phyloP scores from a whole-genome alignment of 2,113 vertebrate species.

The Gallinago undulata region DNA sequence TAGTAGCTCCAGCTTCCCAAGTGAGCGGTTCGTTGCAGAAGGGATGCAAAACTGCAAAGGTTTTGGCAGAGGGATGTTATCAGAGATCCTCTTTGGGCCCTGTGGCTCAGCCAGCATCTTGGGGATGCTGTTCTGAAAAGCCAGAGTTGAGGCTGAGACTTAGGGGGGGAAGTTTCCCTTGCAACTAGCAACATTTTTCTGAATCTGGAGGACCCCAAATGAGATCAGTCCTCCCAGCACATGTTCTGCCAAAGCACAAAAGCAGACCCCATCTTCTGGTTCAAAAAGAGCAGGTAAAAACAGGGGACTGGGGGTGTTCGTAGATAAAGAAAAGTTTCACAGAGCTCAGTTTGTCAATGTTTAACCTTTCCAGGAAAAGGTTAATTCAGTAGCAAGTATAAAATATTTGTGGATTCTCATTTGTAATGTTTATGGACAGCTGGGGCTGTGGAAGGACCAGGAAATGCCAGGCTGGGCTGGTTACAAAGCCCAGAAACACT shows the following conservation, averaged over 20 bases:
- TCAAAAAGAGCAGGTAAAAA: background rate
- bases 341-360: background rate
- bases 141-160: background rate
- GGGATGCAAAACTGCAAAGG: background rate
- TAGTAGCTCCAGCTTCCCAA: conserved; percentile 9
- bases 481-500: background rate
- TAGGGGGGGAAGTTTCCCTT: background rate
- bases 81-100: background rate
- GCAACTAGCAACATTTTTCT: background rate
- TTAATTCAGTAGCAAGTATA: background rate
- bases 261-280: no score
- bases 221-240: background rate
- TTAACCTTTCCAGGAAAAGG: background rate
- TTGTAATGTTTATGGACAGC: background rate
- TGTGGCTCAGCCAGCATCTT: background rate
- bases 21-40: background rate
- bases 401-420: background rate
- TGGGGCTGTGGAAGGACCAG: background rate
- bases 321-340: background rate
- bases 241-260: background rate
- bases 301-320: background rate
- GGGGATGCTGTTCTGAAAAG: background rate
- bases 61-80: background rate
- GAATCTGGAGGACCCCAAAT: background rate
- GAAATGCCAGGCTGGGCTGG: background rate